phyloP scores from a whole-genome alignment of 2,113 vertebrate genomes.

The Anas platyrhynchos region DNA sequence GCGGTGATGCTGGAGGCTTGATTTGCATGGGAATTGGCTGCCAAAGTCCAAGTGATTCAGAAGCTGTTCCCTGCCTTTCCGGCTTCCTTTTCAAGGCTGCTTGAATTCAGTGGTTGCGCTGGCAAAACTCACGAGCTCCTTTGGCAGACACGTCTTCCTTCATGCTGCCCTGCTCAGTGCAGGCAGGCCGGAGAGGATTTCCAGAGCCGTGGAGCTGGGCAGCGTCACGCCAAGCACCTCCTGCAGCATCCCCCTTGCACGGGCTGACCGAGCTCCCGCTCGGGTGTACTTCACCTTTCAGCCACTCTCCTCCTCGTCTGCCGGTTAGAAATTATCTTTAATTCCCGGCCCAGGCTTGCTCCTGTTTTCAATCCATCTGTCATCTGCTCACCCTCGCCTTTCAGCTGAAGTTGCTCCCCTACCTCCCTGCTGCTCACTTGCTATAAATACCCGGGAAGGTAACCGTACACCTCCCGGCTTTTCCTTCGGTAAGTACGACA shows the following conservation, averaged over 20 bases:
- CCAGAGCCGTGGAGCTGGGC: neutral
- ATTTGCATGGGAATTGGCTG: conserved; percentile 18
- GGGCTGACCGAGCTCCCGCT: neutral
- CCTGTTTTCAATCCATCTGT: neutral
- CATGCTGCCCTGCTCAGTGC: neutral
- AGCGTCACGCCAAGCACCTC: neutral
- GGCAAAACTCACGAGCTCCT: conserved; percentile 10
- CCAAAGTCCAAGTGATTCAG: conserved; percentile 27
- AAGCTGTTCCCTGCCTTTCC: conserved; percentile 39
- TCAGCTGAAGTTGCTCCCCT: neutral
- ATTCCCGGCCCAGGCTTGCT: neutral
- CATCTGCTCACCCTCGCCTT: conserved; percentile 14
- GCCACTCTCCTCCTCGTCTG: neutral
- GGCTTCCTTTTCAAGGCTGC: conserved; percentile 29
- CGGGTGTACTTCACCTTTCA: neutral
- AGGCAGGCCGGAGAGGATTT: neutral
- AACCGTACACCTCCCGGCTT: neutral
- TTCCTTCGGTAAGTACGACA: neutral
- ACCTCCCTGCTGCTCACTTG: rapidly evolving
- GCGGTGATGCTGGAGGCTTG: neutral
- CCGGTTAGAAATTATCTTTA: neutral
- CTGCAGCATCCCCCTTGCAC: neutral
- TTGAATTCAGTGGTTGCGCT: conserved; percentile 23
- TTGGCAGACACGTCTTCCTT: conserved; percentile 10
- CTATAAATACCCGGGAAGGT: conserved; percentile 25